Percentiles rank a stretch among this genome's conserved stretches.
phyloP scores from a whole-genome alignment of 2,113 vertebrate species.

The Nesogale talazaci region DNA sequence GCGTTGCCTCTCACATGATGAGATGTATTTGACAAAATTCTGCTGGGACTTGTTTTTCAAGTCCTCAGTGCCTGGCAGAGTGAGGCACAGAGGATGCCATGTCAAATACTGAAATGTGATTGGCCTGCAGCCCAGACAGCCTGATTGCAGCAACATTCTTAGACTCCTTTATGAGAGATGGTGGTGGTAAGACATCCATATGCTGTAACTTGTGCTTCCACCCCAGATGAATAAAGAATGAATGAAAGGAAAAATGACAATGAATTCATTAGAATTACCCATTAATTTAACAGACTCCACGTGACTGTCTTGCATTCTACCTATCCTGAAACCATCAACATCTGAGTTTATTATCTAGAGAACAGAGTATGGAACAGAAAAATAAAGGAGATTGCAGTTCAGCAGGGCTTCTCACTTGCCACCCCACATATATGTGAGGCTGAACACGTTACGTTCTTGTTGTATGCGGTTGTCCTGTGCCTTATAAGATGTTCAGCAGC shows the following conservation, averaged over 20 bases:
- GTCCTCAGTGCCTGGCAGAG: slow-evolving; percentile 64
- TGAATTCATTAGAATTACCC: slow-evolving; percentile 65
- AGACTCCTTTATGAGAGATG: slow-evolving; percentile 27
- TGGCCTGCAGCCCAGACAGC: slow-evolving; percentile 71
- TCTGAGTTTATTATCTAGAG: background rate
- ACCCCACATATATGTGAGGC: background rate
- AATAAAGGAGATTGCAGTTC: background rate
- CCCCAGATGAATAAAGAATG: slow-evolving; percentile 74
- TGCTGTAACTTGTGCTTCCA: slow-evolving; percentile 69
- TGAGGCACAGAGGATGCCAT: slow-evolving; percentile 67
- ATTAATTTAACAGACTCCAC: slow-evolving; percentile 56
- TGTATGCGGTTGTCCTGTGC: background rate
- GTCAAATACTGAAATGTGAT: slow-evolving; percentile 66
- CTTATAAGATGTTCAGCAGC: background rate
- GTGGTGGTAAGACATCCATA: slow-evolving; percentile 71
- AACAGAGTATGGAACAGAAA: background rate
- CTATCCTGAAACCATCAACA: background rate
- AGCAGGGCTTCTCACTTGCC: background rate
- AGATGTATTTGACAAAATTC: slow-evolving; percentile 80
- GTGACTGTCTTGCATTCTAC: background rate
- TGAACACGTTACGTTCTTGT: slow-evolving; percentile 18
- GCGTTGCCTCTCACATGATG: slow-evolving; percentile 76
- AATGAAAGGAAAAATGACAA: slow-evolving; percentile 43
- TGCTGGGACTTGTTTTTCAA: slow-evolving; percentile 81
- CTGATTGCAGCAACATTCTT: slow-evolving; percentile 15